These are phyloP conservation scores for Apodemia zela DNA, from an alignment of 2,888 invertebrate genomes.

Conservation along the genomic window DNA sequence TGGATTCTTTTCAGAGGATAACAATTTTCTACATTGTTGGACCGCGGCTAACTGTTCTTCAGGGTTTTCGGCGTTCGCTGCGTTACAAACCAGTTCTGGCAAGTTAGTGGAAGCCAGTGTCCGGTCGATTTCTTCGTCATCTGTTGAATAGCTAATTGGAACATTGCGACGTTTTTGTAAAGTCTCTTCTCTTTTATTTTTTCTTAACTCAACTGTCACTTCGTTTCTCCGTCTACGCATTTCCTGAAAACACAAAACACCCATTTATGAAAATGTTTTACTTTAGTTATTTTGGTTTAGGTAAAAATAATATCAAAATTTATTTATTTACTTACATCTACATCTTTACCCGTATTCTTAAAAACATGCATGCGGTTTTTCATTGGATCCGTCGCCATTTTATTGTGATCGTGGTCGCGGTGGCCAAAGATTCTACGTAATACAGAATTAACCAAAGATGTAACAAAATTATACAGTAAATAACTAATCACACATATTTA, in stretches of 20 bases:
- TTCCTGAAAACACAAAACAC: constrained; percentile 82
- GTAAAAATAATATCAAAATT: constrained; percentile 1
- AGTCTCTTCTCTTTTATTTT: constrained; percentile 98
- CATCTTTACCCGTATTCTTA: constrained; percentile 99
- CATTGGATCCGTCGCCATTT: constrained; percentile 89
- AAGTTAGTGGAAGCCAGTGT: constrained; percentile 86
- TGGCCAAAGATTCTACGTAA: constrained; percentile 51
- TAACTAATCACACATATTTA: constrained; percentile 72
- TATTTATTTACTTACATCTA: constrained; percentile 89
- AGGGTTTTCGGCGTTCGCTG: constrained; percentile 89
- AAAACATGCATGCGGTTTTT: constrained; percentile 95
- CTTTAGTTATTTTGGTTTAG: neutral
- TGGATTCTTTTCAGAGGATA: constrained; percentile 98
- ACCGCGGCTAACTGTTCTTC: constrained; percentile 93
- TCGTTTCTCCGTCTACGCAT: constrained; percentile 98
- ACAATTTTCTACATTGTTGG: constrained; percentile 95
- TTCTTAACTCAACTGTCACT: constrained; percentile 97
- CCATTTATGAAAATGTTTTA: constrained; percentile 7
- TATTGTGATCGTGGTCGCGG: constrained; percentile 65
- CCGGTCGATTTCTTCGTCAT: constrained; percentile 88
- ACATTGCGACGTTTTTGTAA: constrained; percentile 98
- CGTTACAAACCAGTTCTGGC: constrained; percentile 91
- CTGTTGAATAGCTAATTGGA: constrained; percentile 90
- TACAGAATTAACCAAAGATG: constrained; percentile 68
- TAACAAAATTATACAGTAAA: constrained; percentile 57